Conservation (phyloP, 2,888 invertebrate genomes). For the Pachliopta kotzebuea region DNA sequence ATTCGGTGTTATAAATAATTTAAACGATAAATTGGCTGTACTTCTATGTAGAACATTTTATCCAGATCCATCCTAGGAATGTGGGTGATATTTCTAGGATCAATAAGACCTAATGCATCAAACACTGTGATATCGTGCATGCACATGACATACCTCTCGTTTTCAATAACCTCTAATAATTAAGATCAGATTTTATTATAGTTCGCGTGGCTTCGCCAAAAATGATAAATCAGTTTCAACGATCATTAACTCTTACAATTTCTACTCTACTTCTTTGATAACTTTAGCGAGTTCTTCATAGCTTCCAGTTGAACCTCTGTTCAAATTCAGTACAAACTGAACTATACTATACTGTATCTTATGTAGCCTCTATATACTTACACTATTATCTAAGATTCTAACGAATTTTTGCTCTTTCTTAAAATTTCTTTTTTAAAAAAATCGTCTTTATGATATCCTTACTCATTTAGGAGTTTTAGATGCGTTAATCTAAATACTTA, state of each 20-base stretch:
- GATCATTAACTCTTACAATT: constrained; percentile 24
- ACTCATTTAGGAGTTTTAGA: constrained; percentile 49
- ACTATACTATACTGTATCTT: constrained; percentile 42
- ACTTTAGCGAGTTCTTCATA: constrained; percentile 30
- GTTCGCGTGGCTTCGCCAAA: constrained; percentile 70
- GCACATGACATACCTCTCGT: constrained; percentile 67
- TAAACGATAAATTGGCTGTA: neutral
- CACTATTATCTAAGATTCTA: constrained; percentile 48
- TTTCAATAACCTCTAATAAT: constrained; percentile 48
- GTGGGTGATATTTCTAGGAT: constrained; percentile 38
- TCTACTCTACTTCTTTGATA: constrained; percentile 30
- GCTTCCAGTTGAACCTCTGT: constrained; percentile 12
- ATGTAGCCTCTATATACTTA: constrained; percentile 63
- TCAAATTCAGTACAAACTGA: constrained; percentile 33
- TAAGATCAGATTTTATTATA: constrained; percentile 71
- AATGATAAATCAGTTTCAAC: constrained; percentile 44
- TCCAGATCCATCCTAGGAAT: constrained; percentile 33
- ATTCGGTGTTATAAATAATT: neutral
- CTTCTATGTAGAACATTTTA: constrained; percentile 14
- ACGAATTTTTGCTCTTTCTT: constrained; percentile 51
- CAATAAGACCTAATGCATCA: constrained; percentile 61
- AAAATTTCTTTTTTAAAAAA: constrained; percentile 48
- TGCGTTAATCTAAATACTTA: constrained; percentile 43
- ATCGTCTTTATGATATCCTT: constrained; percentile 52
- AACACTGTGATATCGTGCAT: constrained; percentile 76